Conservation (phyloP, 2,888 invertebrate species). For the Graphium colonna region DNA sequence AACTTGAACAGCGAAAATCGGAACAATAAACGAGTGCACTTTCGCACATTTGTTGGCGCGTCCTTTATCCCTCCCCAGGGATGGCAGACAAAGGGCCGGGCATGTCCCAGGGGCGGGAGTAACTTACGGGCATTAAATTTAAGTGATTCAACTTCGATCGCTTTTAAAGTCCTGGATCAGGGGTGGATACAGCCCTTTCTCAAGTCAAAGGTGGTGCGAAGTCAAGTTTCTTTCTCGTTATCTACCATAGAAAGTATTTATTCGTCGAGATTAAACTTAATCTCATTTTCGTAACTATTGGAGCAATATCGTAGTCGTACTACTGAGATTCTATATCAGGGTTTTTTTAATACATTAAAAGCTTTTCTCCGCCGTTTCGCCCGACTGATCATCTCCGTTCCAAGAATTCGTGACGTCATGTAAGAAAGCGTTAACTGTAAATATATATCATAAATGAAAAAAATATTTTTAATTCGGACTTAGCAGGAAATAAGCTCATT, state of each 20-base stretch:
- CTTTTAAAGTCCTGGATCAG: constrained; percentile 51
- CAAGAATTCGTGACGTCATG: too few relatives aligned
- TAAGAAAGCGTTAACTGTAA: too few relatives aligned
- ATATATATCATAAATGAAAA: too few relatives aligned
- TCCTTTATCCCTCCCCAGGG: constrained; percentile 44
- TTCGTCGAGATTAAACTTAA: neutral
- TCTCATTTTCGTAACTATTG: neutral
- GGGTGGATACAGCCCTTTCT: constrained; percentile 22
- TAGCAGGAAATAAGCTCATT: too few relatives aligned
- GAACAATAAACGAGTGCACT: constrained; percentile 28
- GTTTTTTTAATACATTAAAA: too few relatives aligned
- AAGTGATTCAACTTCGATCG: constrained; percentile 63
- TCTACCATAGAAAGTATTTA: neutral
- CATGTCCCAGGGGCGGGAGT: constrained; percentile 47
- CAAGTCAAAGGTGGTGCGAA: constrained; percentile 22
- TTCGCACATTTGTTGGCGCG: constrained; percentile 49
- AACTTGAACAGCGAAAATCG: constrained; percentile 30
- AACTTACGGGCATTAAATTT: constrained; percentile 71
- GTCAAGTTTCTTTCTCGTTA: constrained; percentile 13
- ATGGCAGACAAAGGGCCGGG: constrained; percentile 53
- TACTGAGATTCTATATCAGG: too few relatives aligned
- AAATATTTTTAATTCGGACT: too few relatives aligned
- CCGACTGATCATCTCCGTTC: too few relatives aligned
- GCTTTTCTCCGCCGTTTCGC: too few relatives aligned
- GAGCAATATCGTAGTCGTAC: too few relatives aligned